Conservation (phyloP, 2,113 vertebrate genomes). For the Chamaea fasciata region DNA sequence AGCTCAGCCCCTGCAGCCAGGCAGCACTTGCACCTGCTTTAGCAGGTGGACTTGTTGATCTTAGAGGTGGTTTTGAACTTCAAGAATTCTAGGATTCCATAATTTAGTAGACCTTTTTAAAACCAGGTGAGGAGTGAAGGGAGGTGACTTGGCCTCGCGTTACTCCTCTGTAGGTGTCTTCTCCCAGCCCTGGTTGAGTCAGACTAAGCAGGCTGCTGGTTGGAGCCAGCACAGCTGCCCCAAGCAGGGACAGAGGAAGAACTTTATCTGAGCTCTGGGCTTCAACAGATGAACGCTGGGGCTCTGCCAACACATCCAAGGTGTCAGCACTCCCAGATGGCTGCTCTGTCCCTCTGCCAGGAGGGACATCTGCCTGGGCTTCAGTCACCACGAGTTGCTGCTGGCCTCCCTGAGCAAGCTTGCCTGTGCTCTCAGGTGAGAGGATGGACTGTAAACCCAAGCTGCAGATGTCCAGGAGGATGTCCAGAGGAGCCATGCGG, state of each 20-base stretch:
- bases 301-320: not conserved
- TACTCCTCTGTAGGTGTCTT: too few species aligned
- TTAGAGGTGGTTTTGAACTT: not conserved
- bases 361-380: not conserved
- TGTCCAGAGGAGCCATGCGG: not conserved
- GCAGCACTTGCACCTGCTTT: not conserved
- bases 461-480: not conserved
- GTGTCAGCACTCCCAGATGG: not conserved
- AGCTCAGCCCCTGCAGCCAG: not conserved
- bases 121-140: not conserved
- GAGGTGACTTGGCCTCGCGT: not conserved
- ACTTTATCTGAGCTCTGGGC: not conserved
- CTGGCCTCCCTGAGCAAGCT: not conserved
- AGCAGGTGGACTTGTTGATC: not conserved
- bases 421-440: not conserved
- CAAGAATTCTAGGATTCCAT: not conserved
- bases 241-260: not conserved
- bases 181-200: not conserved
- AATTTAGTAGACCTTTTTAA: rapidly evolving
- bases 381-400: not conserved
- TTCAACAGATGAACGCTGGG: not conserved
- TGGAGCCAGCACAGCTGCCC: not conserved
- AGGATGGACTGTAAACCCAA: not conserved
- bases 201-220: not conserved
- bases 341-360: not conserved